Conservation (phyloP, 2,113 vertebrate genomes). For the Zosterops hypoxanthus region DNA sequence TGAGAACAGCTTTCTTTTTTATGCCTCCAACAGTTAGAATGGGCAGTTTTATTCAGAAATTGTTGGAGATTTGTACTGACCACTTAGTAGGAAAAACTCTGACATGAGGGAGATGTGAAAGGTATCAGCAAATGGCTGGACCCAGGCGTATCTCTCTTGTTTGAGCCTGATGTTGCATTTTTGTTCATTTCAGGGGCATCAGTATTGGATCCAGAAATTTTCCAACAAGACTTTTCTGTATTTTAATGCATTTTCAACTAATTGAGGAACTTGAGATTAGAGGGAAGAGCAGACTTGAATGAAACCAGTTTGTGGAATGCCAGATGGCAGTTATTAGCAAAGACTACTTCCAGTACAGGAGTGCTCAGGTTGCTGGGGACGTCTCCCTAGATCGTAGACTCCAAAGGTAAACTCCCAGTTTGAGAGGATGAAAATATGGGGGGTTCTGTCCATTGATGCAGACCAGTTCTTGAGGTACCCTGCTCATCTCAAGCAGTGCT, state of each 20-base stretch:
- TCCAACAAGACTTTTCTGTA: not conserved
- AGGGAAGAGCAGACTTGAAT: not conserved
- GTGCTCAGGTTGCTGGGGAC: not conserved
- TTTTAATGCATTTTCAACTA: not conserved
- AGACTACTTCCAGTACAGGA: not conserved
- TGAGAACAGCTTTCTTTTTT: conserved; percentile 3
- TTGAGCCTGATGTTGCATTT: not conserved
- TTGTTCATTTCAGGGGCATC: not conserved
- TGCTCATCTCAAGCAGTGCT: not conserved
- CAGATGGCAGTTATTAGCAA: not conserved
- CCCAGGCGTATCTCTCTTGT: not conserved
- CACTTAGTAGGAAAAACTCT: not conserved
- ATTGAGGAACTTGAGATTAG: not conserved
- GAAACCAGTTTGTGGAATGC: not conserved
- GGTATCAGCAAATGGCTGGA: not conserved
- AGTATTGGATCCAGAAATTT: not conserved
- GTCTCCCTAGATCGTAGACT: not conserved
- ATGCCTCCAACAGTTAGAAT: not conserved
- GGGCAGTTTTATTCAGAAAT: not conserved
- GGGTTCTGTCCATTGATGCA: not conserved
- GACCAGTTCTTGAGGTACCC: not conserved
- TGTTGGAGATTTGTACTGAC: not conserved
- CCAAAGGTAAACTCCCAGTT: not conserved
- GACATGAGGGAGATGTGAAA: not conserved
- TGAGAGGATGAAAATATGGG: not conserved